Conservation (phyloP, 2,797 vertebrate genomes). For the Galaxias olidus region DNA sequence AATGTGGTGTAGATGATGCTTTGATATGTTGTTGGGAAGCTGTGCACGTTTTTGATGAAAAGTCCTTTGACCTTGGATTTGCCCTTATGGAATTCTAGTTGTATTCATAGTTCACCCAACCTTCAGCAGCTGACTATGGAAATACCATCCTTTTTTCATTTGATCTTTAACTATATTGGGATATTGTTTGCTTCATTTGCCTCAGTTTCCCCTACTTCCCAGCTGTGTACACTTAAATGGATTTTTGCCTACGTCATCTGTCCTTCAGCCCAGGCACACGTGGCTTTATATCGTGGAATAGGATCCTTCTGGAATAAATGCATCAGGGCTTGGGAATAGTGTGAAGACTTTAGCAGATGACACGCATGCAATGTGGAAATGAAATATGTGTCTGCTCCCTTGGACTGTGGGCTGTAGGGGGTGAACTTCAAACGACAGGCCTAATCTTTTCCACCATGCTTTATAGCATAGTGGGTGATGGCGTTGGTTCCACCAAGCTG, state of each 20-base stretch:
- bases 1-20: slow-evolving; percentile 17
- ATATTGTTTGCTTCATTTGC: slow-evolving; percentile 36
- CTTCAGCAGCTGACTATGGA: slow-evolving; percentile 12
- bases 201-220: slow-evolving; percentile 40
- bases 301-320: slow-evolving; percentile 55
- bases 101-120: background rate
- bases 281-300: slow-evolving; percentile 55
- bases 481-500: slow-evolving; percentile 30
- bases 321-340: slow-evolving; percentile 42
- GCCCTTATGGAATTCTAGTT: slow-evolving; percentile 14
- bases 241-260: slow-evolving; percentile 38
- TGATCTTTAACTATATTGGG: slow-evolving; percentile 46
- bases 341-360: slow-evolving; percentile 76
- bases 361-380: slow-evolving; percentile 60
- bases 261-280: slow-evolving; percentile 49
- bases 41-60: background rate
- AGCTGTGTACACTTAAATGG: slow-evolving; percentile 60
- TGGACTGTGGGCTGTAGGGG: slow-evolving; percentile 20
- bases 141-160: slow-evolving; percentile 29
- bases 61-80: background rate
- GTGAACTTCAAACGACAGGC: slow-evolving; percentile 39
- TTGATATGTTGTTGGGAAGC: background rate
- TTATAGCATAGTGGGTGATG: slow-evolving; percentile 11
- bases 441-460: slow-evolving; percentile 59
- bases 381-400: slow-evolving; percentile 62